phyloP scores from a whole-genome alignment of 2,113 vertebrate species.

The Pardalotus punctatus region DNA sequence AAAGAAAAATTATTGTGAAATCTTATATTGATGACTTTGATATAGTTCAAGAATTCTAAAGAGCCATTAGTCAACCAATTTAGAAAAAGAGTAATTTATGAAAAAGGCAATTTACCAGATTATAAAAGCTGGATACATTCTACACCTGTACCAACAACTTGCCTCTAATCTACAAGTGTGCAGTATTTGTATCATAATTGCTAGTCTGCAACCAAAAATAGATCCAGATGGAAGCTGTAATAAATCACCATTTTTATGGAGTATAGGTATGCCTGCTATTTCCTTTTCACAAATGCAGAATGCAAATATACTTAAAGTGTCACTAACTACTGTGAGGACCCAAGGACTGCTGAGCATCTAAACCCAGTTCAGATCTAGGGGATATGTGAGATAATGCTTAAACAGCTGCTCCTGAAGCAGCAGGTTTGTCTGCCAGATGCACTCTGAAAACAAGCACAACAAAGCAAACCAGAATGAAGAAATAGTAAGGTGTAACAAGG shows the following conservation, averaged over 20 bases:
- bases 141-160: background rate
- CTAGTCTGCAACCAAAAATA: background rate
- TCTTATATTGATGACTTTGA: background rate
- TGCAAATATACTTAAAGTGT: background rate
- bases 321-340: background rate
- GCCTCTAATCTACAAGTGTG: background rate
- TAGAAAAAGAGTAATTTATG: background rate
- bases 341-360: background rate
- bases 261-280: background rate
- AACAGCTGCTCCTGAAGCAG: background rate
- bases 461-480: background rate
- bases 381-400: background rate
- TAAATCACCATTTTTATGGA: background rate
- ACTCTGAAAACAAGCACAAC: background rate
- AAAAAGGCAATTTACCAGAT: background rate
- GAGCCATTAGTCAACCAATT: background rate
- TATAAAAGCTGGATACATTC: background rate
- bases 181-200: background rate
- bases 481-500: background rate
- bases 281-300: background rate
- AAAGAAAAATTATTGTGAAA: background rate
- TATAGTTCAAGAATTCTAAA: background rate
- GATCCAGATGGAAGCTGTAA: background rate
- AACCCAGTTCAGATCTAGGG: background rate
- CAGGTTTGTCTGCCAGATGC: background rate